phyloP scores from a whole-genome alignment of 2,888 invertebrate genomes.

The Chrysolina americana region DNA sequence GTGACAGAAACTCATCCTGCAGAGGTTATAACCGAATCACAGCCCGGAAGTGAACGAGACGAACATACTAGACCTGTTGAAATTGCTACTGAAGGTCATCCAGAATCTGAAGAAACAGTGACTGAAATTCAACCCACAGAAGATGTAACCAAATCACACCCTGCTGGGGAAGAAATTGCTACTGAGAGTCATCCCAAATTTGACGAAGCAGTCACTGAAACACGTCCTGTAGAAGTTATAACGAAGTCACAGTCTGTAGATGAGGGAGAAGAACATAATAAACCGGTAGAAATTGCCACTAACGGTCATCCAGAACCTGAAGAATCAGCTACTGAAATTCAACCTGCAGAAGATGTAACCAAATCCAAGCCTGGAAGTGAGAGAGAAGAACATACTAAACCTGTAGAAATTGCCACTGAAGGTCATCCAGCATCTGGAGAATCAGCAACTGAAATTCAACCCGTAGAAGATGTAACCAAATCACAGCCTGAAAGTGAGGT shows the following conservation, averaged over 20 bases:
- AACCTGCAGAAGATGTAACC: no score
- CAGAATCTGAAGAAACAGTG: no score
- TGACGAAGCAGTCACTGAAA: background rate
- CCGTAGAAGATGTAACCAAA: slow-evolving; percentile 16
- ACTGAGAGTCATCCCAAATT: background rate
- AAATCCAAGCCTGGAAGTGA: no score
- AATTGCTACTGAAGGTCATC: no score
- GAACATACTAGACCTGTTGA: no score
- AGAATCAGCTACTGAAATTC: background rate
- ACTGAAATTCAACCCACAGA: no score
- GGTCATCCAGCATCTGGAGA: no score
- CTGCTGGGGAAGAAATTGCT: background rate
- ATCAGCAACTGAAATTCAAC: background rate
- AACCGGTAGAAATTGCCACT: background rate
- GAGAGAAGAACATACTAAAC: background rate
- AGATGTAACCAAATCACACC: background rate
- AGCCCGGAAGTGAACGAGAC: no score
- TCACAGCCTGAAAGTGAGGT: background rate
- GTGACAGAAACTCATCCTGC: no score
- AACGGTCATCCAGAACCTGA: background rate
- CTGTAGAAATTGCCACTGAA: background rate
- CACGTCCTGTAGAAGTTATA: background rate
- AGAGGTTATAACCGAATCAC: no score
- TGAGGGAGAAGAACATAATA: slow-evolving; percentile 1
- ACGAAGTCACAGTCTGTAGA: slow-evolving; percentile 26